Percentiles rank a stretch among this genome's conserved stretches.
Conservation (phyloP, 2,888 invertebrate species). For the Rhingia rostrata region DNA sequence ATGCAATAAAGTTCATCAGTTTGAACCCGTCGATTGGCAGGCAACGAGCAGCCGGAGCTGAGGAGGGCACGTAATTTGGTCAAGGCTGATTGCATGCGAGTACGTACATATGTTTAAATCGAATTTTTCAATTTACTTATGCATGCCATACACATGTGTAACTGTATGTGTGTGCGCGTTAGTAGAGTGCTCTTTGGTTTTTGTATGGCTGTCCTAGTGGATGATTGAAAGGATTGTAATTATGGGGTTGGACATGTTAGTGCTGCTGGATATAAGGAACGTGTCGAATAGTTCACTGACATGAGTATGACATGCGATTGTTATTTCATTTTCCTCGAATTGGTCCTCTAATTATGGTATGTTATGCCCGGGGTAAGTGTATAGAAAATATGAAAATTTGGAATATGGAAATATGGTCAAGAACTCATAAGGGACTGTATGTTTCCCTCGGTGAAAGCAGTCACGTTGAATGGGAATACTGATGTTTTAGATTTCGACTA, state of each 20-base stretch:
- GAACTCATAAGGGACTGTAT: no score
- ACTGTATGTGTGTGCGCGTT: not conserved
- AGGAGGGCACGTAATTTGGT: conserved; percentile 63
- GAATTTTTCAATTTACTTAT: conserved; percentile 38
- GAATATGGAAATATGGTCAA: no score
- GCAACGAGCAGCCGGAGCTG: not conserved
- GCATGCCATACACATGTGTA: not conserved
- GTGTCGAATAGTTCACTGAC: conserved; percentile 34
- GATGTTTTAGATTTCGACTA: no score
- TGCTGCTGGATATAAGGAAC: not conserved
- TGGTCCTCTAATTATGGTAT: not conserved
- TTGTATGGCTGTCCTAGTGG: not conserved
- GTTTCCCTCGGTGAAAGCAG: no score
- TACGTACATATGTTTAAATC: conserved; percentile 29
- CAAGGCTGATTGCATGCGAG: conserved; percentile 63
- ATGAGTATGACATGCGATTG: conserved; percentile 19
- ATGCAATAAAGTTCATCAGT: conserved; percentile 70
- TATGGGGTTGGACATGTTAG: conserved; percentile 19
- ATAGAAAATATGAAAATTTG: no score
- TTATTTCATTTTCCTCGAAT: conserved; percentile 15
- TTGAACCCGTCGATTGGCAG: conserved; percentile 57
- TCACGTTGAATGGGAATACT: no score
- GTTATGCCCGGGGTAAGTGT: no score
- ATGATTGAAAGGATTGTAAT: conserved; percentile 34
- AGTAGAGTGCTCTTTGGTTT: conserved; percentile 30